Conservation (phyloP, 2,113 vertebrate species). For the Chaetorhynchus papuensis region DNA sequence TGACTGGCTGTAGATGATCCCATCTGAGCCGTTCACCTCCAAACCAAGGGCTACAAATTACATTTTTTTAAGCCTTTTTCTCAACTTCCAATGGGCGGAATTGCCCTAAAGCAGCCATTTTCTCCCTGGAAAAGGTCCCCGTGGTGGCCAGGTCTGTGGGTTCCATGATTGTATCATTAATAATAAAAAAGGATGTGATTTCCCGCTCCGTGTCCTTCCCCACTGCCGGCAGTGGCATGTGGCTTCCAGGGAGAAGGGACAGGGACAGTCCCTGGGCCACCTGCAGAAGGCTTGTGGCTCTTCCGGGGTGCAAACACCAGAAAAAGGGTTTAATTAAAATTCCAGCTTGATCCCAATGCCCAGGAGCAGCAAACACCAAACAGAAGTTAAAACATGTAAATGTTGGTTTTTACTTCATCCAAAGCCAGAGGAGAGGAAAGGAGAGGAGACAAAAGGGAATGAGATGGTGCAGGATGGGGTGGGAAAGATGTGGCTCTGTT, state of each 20-base stretch:
- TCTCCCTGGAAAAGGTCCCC: background rate
- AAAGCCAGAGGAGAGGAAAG: accelerated
- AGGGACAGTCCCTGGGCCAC: background rate
- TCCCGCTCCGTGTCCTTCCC: background rate
- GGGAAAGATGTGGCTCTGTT: accelerated
- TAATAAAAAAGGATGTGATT: accelerated
- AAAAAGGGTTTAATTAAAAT: background rate
- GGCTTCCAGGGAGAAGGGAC: background rate
- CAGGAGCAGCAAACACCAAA: background rate
- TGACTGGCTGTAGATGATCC: accelerated
- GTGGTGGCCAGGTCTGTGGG: background rate
- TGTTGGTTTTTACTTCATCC: background rate
- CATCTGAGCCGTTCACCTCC: background rate
- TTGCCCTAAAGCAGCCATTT: background rate
- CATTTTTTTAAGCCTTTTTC: background rate
- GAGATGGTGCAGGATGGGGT: accelerated
- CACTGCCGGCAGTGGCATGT: background rate
- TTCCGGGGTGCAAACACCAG: too few species aligned
- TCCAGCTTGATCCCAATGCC: accelerated
- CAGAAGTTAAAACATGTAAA: accelerated
- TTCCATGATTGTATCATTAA: accelerated
- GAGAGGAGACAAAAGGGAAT: background rate
- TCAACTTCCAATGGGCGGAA: accelerated
- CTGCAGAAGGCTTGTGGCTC: accelerated
- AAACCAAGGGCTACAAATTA: too few species aligned